Conservation (phyloP, 2,113 vertebrate species). For the Tor tambroides region DNA sequence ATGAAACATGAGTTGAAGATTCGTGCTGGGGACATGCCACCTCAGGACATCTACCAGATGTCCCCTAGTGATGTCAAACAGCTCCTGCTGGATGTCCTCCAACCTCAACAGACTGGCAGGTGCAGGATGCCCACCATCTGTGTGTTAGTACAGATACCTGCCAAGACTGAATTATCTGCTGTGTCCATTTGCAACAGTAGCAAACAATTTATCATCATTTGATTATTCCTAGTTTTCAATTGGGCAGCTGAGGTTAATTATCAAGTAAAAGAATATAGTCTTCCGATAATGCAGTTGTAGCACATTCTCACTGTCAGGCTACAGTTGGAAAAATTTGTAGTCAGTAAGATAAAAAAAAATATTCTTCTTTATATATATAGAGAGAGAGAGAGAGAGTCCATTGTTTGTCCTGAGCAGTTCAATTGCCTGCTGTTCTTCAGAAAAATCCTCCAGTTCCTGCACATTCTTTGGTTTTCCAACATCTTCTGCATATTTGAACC, state of each 20-base stretch:
- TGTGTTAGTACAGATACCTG: not conserved
- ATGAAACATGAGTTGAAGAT: slow-evolving; percentile 94
- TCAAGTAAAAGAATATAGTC: not conserved
- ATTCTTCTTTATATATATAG: too few relatives aligned
- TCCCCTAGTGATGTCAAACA: slow-evolving; percentile 96
- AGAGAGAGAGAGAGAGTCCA: too few relatives aligned
- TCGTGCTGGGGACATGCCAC: slow-evolving; percentile 80
- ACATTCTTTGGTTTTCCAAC: too few relatives aligned
- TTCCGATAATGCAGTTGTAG: not conserved
- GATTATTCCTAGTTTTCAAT: not conserved
- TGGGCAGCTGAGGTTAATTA: not conserved
- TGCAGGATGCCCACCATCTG: slow-evolving; percentile 60
- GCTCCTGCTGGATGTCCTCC: slow-evolving; percentile 92
- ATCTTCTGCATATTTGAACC: too few relatives aligned
- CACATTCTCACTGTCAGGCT: too few relatives aligned
- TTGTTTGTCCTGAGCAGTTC: too few relatives aligned
- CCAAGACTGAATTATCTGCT: not conserved
- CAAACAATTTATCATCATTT: slow-evolving; percentile 7
- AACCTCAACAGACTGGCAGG: slow-evolving; percentile 89
- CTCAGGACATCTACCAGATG: slow-evolving; percentile 90
- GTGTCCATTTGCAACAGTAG: not conserved
- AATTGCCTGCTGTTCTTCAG: too few relatives aligned
- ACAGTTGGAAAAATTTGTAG: too few relatives aligned
- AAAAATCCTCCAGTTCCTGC: too few relatives aligned
- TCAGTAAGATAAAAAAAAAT: too few relatives aligned